Evolutionary conservation across 2,113 vertebrate genomes (phyloP), one percentile per base, ranked within the genome.

Genomic region (Apodemus sylvaticus): DNA sequence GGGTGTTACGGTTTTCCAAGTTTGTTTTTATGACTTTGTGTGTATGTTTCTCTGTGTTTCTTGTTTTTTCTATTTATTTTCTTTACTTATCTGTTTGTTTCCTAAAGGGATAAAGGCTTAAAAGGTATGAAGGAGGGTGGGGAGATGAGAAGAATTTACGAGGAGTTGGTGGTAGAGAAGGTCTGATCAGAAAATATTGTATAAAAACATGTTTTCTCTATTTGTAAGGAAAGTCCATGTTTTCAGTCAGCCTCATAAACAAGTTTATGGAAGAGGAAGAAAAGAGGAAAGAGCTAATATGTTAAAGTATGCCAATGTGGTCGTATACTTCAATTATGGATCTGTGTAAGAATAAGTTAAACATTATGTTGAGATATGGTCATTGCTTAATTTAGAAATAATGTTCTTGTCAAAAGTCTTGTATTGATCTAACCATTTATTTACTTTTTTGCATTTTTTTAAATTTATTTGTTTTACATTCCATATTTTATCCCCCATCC

Each of bases 241-340:
- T 73, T 82, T 92, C 86, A 24, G 48, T 70, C 31, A 86, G 68
- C 51, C 89, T 17, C 87, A 83, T 48, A 92, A 92, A 77, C 20
- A 94, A 81, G 11, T 70, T 92, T 48, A 48, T 48, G 45, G 45
- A 48, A 48, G 45, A 48, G 93, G 34, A 86, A 88, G 36, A 55
- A 20, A 81, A 81, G 48, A 73, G 29, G 2, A 81, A 93, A 79
- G 29, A 90, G 73, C 71, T 16, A 58, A 31, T 34, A 70, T 9
- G 53, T 36, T 12, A 73, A 78, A 66, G 20, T 60, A 45, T 51
- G 60, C 53, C 31, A 24, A 8, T 29, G 12, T 42, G 76, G 39
- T 45, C 5, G 26, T 85, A 6, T 36, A 14, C 14, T 93, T 93
- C 64, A 86, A 62, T 92, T 42, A 29, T 74, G 81, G 55, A 88